These are phyloP conservation scores for Triplophysa yarkandensis DNA, from an alignment of 2,797 vertebrate species.

Conservation along the genomic window DNA sequence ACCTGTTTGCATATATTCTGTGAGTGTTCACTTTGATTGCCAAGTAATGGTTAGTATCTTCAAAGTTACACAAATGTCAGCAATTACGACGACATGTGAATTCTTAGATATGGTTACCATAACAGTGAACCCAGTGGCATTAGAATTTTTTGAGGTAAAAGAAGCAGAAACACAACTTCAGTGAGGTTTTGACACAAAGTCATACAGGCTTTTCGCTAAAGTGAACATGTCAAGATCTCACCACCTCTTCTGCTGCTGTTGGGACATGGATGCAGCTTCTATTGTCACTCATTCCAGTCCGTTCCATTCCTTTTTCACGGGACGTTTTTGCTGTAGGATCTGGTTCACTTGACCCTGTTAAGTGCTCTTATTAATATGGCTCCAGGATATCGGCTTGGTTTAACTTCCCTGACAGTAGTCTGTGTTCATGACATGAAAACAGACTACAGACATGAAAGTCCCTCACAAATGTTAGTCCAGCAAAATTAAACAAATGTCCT, in stretches of 20 bases:
- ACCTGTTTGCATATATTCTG: not conserved
- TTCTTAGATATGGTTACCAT: constrained; percentile 1
- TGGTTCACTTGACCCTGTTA: constrained; percentile 17
- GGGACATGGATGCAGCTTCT: constrained; percentile 3
- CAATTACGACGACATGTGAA: constrained; percentile 12
- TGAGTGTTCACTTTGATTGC: not conserved
- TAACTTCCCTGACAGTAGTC: not conserved
- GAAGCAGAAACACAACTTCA: not conserved
- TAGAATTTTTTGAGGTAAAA: constrained; percentile 13
- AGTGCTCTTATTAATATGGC: constrained; percentile 8
- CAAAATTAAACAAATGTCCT: not conserved
- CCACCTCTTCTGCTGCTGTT: constrained; percentile 10
- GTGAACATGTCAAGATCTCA: constrained; percentile 19
- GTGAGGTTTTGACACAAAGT: not conserved
- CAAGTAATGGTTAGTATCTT: not conserved
- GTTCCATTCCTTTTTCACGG: constrained; percentile 5
- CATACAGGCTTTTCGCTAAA: constrained; percentile 7
- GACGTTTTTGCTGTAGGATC: constrained; percentile 24
- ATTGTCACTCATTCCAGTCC: not conserved
- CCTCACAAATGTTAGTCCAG: not conserved
- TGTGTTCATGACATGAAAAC: constrained; percentile 13
- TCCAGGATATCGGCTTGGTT: not conserved
- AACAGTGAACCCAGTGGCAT: constrained; percentile 11
- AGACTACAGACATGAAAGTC: not conserved
- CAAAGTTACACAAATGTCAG: not conserved